Conservation (phyloP, 2,113 vertebrate genomes). For the Oncorhynchus tshawytscha region DNA sequence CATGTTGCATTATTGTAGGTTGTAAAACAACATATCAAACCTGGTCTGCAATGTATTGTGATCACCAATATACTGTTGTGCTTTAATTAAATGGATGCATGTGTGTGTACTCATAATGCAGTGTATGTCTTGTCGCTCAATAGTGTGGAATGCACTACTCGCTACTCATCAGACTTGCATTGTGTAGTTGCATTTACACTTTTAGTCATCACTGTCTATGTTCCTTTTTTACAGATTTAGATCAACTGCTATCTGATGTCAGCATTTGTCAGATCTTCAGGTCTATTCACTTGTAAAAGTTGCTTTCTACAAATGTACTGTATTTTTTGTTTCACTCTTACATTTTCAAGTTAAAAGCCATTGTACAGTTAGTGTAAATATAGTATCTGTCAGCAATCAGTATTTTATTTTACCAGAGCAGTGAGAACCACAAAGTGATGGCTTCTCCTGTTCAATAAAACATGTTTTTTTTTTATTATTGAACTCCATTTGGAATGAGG, state of each 20-base stretch:
- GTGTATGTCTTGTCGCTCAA: constrained; percentile 7
- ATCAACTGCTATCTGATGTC: no score
- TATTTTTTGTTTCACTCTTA: constrained; percentile 17
- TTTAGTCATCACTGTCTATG: constrained; percentile 8
- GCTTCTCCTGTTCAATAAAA: not conserved
- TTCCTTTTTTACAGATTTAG: constrained; percentile 1
- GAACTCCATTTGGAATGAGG: no score
- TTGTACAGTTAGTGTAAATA: constrained; percentile 50
- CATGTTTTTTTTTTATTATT: not conserved
- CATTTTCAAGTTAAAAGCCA: constrained; percentile 39
- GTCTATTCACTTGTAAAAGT: constrained; percentile 1
- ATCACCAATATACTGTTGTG: not conserved
- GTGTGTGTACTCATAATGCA: constrained; percentile 7
- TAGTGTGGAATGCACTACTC: constrained; percentile 17
- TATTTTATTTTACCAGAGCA: constrained; percentile 38
- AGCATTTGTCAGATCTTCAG: constrained; percentile 13
- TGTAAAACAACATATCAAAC: not conserved
- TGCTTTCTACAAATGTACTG: not conserved
- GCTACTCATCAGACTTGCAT: not conserved
- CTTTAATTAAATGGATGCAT: not conserved
- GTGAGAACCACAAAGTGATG: not conserved
- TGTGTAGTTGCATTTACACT: constrained; percentile 6
- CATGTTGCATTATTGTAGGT: no score
- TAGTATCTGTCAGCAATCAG: constrained; percentile 27
- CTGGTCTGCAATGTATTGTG: constrained; percentile 8